Conservation (phyloP, 23 tunicate species). For the Botrylloides violaceus region DNA sequence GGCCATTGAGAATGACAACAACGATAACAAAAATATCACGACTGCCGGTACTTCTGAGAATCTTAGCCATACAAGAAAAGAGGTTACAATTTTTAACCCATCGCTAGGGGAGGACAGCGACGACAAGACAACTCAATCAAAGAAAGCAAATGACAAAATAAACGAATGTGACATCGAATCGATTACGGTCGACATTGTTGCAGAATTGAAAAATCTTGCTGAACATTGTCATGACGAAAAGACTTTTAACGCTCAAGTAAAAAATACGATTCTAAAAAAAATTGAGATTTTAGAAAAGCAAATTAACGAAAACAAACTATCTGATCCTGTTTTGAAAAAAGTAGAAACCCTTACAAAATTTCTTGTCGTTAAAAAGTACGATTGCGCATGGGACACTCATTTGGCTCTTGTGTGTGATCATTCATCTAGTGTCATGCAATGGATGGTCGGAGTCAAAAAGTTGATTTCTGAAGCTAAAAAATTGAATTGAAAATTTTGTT, state of each 20-base stretch:
- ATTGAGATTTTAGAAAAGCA: conserved; percentile 17
- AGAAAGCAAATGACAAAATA: neutral
- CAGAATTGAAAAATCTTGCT: neutral
- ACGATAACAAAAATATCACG: neutral
- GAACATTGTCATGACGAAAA: conserved; percentile 6
- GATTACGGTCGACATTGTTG: neutral
- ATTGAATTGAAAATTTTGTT: neutral
- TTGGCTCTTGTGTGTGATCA: conserved; percentile 16
- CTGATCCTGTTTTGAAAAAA: neutral
- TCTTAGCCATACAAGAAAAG: neutral
- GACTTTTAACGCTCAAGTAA: neutral
- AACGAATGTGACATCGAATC: conserved; percentile 1
- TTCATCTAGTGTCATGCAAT: conserved; percentile 25
- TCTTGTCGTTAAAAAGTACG: conserved; percentile 11
- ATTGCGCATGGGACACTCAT: conserved; percentile 17
- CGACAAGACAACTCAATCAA: neutral
- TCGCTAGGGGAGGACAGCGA: neutral
- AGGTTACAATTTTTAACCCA: neutral
- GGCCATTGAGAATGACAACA: neutral
- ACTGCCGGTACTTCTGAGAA: neutral
- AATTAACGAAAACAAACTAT: conserved; percentile 4
- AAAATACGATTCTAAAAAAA: conserved; percentile 1
- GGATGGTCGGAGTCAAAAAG: conserved; percentile 21
- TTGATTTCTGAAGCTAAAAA: conserved; percentile 22
- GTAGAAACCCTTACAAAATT: neutral